Conservation (phyloP, 2,113 vertebrate genomes). For the Myrmecobius fasciatus region DNA sequence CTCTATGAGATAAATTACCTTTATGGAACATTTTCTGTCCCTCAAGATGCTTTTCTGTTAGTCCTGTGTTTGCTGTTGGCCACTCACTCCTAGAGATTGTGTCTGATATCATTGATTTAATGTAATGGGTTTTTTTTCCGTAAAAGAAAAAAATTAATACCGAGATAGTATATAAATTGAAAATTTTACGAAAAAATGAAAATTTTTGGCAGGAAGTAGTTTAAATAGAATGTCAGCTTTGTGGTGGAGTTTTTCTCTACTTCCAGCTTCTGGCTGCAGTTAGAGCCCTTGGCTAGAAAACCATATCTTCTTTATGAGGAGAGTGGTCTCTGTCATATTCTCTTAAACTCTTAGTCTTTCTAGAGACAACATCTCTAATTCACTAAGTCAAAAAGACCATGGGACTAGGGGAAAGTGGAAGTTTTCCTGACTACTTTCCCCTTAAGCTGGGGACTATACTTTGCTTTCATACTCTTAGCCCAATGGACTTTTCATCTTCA, state of each 20-base stretch:
- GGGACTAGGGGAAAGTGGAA: not conserved
- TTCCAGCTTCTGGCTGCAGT: too few relatives aligned
- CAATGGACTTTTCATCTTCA: not conserved
- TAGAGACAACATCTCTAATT: not conserved
- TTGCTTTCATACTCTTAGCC: not conserved
- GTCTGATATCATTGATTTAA: too few relatives aligned
- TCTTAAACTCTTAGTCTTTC: not conserved
- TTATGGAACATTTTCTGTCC: not conserved
- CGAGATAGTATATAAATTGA: too few relatives aligned
- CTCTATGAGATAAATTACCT: not conserved
- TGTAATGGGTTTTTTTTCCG: too few relatives aligned
- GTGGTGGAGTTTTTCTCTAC: not conserved
- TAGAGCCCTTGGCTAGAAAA: not conserved
- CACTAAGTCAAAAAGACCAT: not conserved
- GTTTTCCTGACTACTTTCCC: not conserved
- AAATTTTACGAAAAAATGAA: too few relatives aligned
- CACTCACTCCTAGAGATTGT: not conserved
- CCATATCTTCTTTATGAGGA: not conserved
- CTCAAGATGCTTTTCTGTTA: not conserved
- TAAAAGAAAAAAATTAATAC: too few relatives aligned
- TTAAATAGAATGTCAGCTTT: too few relatives aligned
- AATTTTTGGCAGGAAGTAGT: too few relatives aligned
- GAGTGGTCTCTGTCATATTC: not conserved
- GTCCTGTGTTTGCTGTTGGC: not conserved
- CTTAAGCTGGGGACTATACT: not conserved